Conservation (phyloP, 2,797 vertebrate genomes). For the Hylomyscus alleni region DNA sequence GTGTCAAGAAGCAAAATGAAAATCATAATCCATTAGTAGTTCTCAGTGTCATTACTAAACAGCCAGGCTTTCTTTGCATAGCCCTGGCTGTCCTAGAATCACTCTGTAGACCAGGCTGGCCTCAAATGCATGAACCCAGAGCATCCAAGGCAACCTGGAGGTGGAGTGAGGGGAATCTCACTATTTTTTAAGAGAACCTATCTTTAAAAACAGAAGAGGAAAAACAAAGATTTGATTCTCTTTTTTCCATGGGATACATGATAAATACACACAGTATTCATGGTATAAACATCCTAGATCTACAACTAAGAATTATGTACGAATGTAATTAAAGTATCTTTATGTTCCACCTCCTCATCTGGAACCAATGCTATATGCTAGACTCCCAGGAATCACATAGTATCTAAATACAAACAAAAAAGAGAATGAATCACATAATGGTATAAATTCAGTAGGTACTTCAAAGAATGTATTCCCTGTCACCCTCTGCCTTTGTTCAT, state of each 20-base stretch:
- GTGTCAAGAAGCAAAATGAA: not conserved
- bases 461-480: not conserved
- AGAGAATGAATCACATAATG: constrained; percentile 37
- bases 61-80: not conserved
- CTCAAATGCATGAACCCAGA: not conserved
- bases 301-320: constrained; percentile 14
- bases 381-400: not conserved
- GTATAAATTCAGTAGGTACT: not conserved
- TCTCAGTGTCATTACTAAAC: not conserved
- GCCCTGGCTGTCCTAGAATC: not conserved
- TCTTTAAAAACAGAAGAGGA: not conserved
- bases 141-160: not conserved
- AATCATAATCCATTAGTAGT: not conserved
- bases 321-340: constrained; percentile 54
- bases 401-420: constrained; percentile 19
- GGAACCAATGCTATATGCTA: not conserved
- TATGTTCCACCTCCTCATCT: not conserved
- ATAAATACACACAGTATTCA: not conserved
- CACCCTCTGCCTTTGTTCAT: constrained; percentile 13
- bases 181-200: not conserved
- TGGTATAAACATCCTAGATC: constrained; percentile 14
- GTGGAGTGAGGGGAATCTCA: not conserved
- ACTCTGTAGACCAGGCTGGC: not conserved
- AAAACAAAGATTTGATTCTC: not conserved
- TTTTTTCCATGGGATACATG: not conserved